Base-by-base conservation (phyloP, 2,888 invertebrate genomes). In the Nezara viridula region DNA sequence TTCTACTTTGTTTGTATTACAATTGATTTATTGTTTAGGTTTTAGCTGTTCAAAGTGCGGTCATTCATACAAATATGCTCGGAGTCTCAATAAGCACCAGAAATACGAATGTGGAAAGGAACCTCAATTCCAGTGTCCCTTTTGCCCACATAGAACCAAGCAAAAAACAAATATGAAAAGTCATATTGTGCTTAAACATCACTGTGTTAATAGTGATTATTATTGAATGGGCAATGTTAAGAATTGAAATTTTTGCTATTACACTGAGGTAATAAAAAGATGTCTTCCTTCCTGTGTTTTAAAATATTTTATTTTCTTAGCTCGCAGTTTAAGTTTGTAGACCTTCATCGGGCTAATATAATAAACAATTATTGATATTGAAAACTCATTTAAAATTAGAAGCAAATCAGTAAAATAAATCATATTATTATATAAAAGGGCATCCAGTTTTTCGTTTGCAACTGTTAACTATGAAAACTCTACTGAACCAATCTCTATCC, bases 51-150 rank as follows among this genome's bases (percentile, higher is more conserved):
- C 37, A 9, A 24, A 44, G 21, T 88, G 88, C 47, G 60, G 60
- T 21, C 60, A 88, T 19, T 27, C 24, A 73, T 88, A 88, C 49
- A 73, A 47, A 37, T 73, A 88, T 47, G 37, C n/a, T 24, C 7
- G 16, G 4, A 40, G 73, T 27, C 73, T 88, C 19, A n/a, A 10
- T 27, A 77, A n/a, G 9, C 92, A 92, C 81, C 91, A 91, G 66
- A 91, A 91, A 86, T 91, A 91, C 27, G 92, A 92, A 86, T 93
- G 93, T 89, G 93, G 93, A 27, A 92, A 93, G 90, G 93, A 93
- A 88, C 93, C 93, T 88, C 92, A 92, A 90, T 93, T 92, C 91
- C 91, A 90, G 24, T 93, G 93, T 90, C 91, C 91, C 6, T 89
- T 92, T 66, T 94, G 93, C 90, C 89, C 89, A 4, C 66, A 88